Base-by-base conservation (phyloP, 2,797 vertebrate genomes). In the Phaenicophaeus curvirostris region DNA sequence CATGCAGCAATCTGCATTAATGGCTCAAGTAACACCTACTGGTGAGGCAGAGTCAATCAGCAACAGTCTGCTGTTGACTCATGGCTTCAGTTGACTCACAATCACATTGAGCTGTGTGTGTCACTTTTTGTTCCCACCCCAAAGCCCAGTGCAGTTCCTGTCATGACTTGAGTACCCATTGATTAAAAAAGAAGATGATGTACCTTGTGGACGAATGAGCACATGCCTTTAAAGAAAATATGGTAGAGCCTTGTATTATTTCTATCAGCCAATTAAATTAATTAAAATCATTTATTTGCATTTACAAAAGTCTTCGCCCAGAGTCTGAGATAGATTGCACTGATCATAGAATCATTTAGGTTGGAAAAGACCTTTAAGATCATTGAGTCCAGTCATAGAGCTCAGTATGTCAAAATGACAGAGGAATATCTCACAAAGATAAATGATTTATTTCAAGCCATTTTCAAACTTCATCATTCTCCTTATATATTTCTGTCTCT, bases 21-120 rank as follows among this genome's bases (percentile, higher is more conserved):
- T 96, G 84, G 95, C 92, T 96, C 85, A 95, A 96, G 97, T 97
- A 96, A 97, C 97, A 97, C 97, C 97, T 97, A 97, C 96, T 93
- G 78, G 93, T 78, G 68, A 94, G 95, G 93, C 96, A 94, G 69
- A 93, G 96, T 94, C 95, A 90, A 51, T 96, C 80, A 95, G 80
- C 90, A 87, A 46, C 86, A 87, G 95, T 57, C 94, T 93, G 83
- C 94, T 96, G 44, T 94, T 97, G 79, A 96, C 89, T 95, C 92
- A 88, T 33, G 46, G 41, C 86, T 96, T 96, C 62, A 71, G 37
- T 55, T 71, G 59, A 92, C 79, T 94, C 92, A 91, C 81, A 54
- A 77, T 90, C 69, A 91, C 58, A 31, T 6, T 80, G 88, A 96
- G 75, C 41, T 90, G 74, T 93, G 91, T 25, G 7, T 68, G 75